Evolutionary conservation across 2,113 vertebrate genomes (phyloP), one percentile per base, ranked within the genome.

Genomic region (Hyperoodon ampullatus): DNA sequence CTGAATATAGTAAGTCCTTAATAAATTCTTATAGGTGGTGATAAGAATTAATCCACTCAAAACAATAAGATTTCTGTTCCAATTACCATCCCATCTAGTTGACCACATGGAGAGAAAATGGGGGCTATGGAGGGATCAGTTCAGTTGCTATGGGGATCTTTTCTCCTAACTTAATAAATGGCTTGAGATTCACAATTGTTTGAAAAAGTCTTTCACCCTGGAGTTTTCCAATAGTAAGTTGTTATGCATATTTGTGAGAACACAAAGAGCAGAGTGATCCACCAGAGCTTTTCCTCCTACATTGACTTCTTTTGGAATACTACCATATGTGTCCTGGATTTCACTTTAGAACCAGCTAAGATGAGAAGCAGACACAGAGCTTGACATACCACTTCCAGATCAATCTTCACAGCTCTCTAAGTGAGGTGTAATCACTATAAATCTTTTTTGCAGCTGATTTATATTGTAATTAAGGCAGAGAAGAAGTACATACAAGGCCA

Each of bases 371-470:
- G 81, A 74, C 35, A 42, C 71, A 70, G 61, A 14, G 71, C 28
- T 87, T 96, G 81, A 86, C 65, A 84, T 28, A 88, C 53, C 23
- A 21, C 74, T 81, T 92, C 74, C 75, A 96, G 93, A 93, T 96
- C 95, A 94, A 93, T 97, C 96, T 97, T 89, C 91, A 42, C n/a
- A 74, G 97, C 74, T 96, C 93, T 94, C 97, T 97, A 97, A 97
- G 92, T 85, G 95, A 95, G 96, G 90, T 47, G 92, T 92, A 94
- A 90, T 98, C 90, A 92, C 90, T 94, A 87, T 93, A 95, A 97
- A 95, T 97, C 96, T 89, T 95, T 94, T 89, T 80, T 88, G 39
- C 89, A 92, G 61, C 95, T 97, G 96, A 97, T 96, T 97, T 97
- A 97, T 97, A 96, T 88, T 96, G 94, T 86, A 97, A 97, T 97